These are phyloP conservation scores for Leptinotarsa defecta DNA, from an alignment of 1,140 invertebrate genomes.

Conservation along the genomic window DNA sequence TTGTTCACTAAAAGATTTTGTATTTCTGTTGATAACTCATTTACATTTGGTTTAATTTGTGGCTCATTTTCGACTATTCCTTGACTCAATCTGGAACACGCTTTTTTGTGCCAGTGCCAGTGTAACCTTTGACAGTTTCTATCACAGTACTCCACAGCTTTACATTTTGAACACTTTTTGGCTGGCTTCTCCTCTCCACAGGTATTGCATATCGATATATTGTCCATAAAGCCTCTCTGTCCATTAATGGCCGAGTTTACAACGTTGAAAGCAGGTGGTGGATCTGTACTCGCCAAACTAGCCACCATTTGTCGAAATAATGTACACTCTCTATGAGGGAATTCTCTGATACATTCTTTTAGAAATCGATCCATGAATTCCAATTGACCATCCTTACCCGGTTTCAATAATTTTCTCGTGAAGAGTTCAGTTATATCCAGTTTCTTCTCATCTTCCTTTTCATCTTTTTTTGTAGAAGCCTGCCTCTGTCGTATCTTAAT, in stretches of 20 bases:
- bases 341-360: slow-evolving; percentile 82
- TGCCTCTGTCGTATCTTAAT: slow-evolving; percentile 57
- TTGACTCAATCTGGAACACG: slow-evolving; percentile 65
- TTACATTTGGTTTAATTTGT: slow-evolving; percentile 21
- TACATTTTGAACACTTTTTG: slow-evolving; percentile 96
- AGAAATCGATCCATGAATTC: slow-evolving; percentile 83
- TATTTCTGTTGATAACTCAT: slow-evolving; percentile 33
- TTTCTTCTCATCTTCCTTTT: slow-evolving; percentile 66
- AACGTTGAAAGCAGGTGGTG: slow-evolving; percentile 71
- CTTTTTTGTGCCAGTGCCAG: slow-evolving; percentile 96
- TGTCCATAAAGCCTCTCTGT: slow-evolving; percentile 76
- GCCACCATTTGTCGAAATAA: slow-evolving; percentile 84
- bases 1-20: slow-evolving; percentile 36
- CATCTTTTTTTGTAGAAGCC: slow-evolving; percentile 53
- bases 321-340: slow-evolving; percentile 83
- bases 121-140: slow-evolving; percentile 92
- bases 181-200: slow-evolving; percentile 87
- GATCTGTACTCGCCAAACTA: slow-evolving; percentile 72
- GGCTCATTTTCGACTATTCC: slow-evolving; percentile 3
- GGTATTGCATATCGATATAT: slow-evolving; percentile 76
- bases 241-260: slow-evolving; percentile 89
- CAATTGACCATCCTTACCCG: slow-evolving; percentile 73
- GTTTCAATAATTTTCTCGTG: slow-evolving; percentile 76
- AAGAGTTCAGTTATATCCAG: slow-evolving; percentile 73
- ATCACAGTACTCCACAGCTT: slow-evolving; percentile 92